Evolutionary conservation across 2,797 vertebrate genomes (phyloP).

Genomic region (Gymnopithys bicolor): DNA sequence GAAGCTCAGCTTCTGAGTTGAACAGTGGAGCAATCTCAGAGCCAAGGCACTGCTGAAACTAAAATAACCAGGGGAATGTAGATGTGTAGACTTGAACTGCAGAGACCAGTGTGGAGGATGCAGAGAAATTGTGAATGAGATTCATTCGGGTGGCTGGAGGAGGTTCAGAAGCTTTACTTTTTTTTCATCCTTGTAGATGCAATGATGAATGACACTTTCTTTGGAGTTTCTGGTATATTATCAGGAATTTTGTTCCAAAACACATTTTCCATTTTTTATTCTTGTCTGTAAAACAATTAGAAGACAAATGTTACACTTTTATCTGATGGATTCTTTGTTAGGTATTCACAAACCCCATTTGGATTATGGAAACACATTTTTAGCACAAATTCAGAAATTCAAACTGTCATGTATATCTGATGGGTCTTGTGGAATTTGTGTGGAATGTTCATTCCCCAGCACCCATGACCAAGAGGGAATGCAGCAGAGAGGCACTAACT

Average conservation of each 20-base stretch:
- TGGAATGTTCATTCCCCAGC: background rate
- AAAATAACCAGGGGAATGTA: background rate
- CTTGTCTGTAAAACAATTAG: background rate
- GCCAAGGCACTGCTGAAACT: background rate
- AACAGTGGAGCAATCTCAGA: background rate
- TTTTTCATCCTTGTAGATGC: background rate
- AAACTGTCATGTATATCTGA: background rate
- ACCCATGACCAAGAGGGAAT: background rate
- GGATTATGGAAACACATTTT: background rate
- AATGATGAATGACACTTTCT: background rate
- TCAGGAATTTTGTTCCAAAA: background rate
- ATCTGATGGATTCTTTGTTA: background rate
- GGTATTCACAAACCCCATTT: background rate
- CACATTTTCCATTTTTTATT: background rate
- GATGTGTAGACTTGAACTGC: background rate
- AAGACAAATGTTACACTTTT: background rate
- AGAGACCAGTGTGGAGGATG: background rate
- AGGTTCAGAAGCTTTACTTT: background rate
- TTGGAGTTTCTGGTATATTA: background rate
- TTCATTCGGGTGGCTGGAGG: background rate
- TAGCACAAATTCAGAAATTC: background rate
- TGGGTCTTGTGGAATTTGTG: background rate
- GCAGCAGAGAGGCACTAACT: background rate
- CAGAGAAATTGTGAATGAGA: background rate
- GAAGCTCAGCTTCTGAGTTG: background rate